These are phyloP conservation scores for Sarcophaga peregrina DNA, from an alignment of 1,140 invertebrate genomes.

Conservation along the genomic window DNA sequence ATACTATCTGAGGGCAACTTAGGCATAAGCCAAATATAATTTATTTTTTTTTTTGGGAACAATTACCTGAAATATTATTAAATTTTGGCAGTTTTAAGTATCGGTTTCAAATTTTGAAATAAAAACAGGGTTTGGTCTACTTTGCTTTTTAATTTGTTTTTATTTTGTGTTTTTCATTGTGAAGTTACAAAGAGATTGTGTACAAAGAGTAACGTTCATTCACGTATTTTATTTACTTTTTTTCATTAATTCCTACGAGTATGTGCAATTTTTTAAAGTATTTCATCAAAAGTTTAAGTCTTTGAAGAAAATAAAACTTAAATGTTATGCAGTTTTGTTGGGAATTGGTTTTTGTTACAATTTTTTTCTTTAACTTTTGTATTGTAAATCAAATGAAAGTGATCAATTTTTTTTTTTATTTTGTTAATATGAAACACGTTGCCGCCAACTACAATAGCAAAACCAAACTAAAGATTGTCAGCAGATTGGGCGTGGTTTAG, in stretches of 20 bases:
- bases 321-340: slow-evolving; percentile 5
- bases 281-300: neutral
- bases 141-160: neutral
- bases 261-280: neutral
- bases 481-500: neutral
- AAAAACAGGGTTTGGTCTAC: neutral
- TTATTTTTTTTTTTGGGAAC: neutral
- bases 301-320: neutral
- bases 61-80: neutral
- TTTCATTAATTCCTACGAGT: neutral
- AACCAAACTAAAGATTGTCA: neutral
- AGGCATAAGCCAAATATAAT: neutral
- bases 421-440: neutral
- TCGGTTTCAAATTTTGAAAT: neutral
- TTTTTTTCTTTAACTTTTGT: neutral
- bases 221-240: neutral
- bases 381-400: slow-evolving; percentile 1
- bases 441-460: neutral
- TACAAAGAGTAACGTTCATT: neutral
- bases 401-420: neutral
- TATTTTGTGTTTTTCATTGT: too few species aligned
- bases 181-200: neutral
- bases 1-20: neutral
- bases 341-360: neutral
- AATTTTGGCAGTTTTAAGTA: neutral